phyloP scores from a whole-genome alignment of 2,797 vertebrate species.

The Tragelaphus oryx region DNA sequence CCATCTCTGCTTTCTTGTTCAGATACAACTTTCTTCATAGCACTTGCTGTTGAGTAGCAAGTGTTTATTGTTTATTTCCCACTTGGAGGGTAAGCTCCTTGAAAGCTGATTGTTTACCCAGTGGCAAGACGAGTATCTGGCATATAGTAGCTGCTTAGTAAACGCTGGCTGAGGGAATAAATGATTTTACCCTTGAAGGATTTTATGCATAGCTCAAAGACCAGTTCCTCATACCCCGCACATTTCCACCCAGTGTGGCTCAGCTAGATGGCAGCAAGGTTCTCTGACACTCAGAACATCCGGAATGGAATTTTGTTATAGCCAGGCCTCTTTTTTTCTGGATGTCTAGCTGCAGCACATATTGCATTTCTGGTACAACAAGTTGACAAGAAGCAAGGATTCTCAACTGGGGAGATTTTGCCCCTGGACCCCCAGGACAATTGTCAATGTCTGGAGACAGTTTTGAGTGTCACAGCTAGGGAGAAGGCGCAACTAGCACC shows the following conservation, averaged over 20 bases:
- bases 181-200: not conserved
- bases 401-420: not conserved
- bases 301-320: not conserved
- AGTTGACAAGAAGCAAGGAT: not conserved
- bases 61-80: not conserved
- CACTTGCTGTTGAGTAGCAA: not conserved
- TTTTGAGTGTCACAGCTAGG: not conserved
- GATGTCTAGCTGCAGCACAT: not conserved
- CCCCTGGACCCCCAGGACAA: not conserved
- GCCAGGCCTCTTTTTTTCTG: not conserved
- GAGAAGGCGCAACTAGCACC: not conserved
- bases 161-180: not conserved
- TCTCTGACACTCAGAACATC: not conserved
- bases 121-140: not conserved
- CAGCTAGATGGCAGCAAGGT: not conserved
- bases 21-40: not conserved
- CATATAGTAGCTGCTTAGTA: not conserved
- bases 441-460: not conserved
- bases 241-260: not conserved
- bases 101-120: not conserved
- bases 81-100: not conserved
- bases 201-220: not conserved
- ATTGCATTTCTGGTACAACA: not conserved
- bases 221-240: not conserved
- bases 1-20: not conserved